These are phyloP conservation scores for Heliocidaris tuberculata DNA, from an alignment of 35 echinoderm and acorn worm genomes.

Conservation along the genomic window DNA sequence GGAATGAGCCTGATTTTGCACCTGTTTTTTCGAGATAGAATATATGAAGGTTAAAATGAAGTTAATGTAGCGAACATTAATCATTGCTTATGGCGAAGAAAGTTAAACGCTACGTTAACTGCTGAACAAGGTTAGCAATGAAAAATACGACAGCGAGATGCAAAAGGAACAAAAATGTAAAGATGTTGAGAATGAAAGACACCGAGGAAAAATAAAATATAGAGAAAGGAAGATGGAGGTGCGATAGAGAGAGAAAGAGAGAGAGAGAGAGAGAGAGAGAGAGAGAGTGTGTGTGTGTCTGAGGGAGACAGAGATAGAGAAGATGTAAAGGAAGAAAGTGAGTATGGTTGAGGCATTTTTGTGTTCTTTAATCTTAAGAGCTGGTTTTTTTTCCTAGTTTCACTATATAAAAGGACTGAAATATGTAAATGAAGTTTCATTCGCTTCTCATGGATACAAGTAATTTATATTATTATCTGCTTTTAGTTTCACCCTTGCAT, in stretches of 20 bases:
- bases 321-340: background rate
- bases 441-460: no score
- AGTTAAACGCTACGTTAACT: no score
- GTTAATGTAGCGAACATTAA: background rate
- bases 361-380: background rate
- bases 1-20: no score
- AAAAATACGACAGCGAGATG: background rate
- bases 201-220: background rate
- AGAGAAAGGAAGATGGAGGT: background rate
- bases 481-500: no score
- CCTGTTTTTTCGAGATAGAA: no score
- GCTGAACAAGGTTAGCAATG: background rate
- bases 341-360: background rate
- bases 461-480: no score
- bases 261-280: no score
- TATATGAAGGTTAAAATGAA: background rate
- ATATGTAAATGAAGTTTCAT: no score
- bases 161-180: background rate
- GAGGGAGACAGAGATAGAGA: background rate
- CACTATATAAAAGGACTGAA: no score
- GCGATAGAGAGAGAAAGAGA: no score
- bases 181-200: background rate
- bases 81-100: no score
- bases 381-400: background rate
- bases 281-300: background rate